Percentiles rank a stretch among this genome's conserved stretches.
Conservation (phyloP, 92 coral and sea anemone genomes). For the Micromussa lordhowensis region DNA sequence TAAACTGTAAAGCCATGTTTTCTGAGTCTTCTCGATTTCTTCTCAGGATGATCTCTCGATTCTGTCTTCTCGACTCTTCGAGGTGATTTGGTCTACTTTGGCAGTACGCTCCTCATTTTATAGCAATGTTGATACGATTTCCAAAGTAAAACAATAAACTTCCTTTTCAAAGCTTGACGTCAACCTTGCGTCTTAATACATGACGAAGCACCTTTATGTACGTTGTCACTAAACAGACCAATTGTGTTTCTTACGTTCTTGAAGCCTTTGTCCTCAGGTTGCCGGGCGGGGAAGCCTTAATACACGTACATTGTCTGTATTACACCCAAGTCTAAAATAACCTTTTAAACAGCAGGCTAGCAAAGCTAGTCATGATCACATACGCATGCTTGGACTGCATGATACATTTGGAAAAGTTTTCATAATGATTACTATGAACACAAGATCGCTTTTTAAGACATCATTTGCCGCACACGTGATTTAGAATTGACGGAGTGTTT, state of each 20-base stretch:
- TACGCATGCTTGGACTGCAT: not conserved
- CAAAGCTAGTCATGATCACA: not conserved
- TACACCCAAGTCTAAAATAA: not conserved
- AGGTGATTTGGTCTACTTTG: constrained; percentile 6
- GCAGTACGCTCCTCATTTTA: not conserved
- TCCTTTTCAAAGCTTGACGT: constrained; percentile 10
- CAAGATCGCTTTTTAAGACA: not conserved
- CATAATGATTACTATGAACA: not conserved
- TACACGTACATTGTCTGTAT: too few species aligned
- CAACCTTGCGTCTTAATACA: not conserved
- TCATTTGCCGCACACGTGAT: not conserved
- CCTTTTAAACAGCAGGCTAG: not conserved
- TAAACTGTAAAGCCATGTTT: constrained; percentile 36
- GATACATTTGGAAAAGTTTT: not conserved
- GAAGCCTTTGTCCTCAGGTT: not conserved
- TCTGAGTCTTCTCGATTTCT: not conserved
- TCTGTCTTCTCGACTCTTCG: constrained; percentile 23
- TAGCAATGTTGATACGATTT: not conserved
- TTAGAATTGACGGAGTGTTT: not conserved
- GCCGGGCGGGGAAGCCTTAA: not conserved
- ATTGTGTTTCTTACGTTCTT: not conserved
- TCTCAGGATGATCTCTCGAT: not conserved
- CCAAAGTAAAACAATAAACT: not conserved
- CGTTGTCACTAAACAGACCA: not conserved
- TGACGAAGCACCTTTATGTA: constrained; percentile 3